These are phyloP conservation scores for Glaucidium brasilianum DNA, from an alignment of 2,113 vertebrate genomes.

Conservation along the genomic window DNA sequence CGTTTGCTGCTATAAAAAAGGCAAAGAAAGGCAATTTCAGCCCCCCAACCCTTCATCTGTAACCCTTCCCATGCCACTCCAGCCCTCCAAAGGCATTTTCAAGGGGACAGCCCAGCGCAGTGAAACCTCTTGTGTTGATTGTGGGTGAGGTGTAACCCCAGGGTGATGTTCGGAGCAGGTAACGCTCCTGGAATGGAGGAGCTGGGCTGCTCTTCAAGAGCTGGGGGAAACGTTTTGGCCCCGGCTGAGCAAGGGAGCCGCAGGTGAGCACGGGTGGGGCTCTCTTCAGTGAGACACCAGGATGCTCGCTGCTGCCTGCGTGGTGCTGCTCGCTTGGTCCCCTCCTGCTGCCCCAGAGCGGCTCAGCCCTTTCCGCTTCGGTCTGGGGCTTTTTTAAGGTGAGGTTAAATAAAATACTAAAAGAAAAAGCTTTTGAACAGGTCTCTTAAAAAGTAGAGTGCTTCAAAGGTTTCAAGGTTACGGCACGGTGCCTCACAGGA, in stretches of 20 bases:
- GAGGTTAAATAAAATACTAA: not conserved
- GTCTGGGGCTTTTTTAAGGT: not conserved
- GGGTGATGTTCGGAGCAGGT: not conserved
- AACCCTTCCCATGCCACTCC: fast-evolving
- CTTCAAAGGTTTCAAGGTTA: not conserved
- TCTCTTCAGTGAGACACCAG: fast-evolving
- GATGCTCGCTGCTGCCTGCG: fast-evolving
- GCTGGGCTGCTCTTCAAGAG: not conserved
- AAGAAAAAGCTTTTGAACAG: not conserved
- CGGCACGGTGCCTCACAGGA: not conserved
- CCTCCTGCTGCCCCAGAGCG: not conserved
- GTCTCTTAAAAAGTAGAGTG: not conserved
- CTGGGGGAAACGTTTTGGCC: not conserved
- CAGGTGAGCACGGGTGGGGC: fast-evolving
- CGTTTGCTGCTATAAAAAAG: not conserved
- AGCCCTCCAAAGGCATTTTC: not conserved
- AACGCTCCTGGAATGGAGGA: not conserved
- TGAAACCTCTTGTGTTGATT: not conserved
- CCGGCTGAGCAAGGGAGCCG: not conserved
- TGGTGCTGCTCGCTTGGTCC: fast-evolving
- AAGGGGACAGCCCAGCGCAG: not conserved
- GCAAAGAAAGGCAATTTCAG: not conserved
- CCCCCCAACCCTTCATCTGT: fast-evolving
- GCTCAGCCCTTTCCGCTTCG: not conserved
- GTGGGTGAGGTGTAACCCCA: not conserved